Percentiles rank a stretch among this genome's conserved stretches.
phyloP scores from a whole-genome alignment of 2,888 invertebrate genomes.

The Hypsopygia costalis region DNA sequence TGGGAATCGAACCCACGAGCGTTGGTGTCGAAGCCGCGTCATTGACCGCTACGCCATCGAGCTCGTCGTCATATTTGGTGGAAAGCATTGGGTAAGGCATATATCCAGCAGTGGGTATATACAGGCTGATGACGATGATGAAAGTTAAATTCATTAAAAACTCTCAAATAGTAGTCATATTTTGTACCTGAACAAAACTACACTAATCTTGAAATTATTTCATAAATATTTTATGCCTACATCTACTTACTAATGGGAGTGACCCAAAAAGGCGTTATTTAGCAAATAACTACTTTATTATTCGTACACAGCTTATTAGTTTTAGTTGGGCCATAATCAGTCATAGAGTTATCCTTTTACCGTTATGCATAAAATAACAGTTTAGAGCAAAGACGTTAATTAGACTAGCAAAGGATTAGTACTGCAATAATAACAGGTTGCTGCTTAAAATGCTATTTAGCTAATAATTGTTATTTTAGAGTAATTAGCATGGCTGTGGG shows the following conservation, averaged over 20 bases:
- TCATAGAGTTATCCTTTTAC: neutral
- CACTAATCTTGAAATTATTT: neutral
- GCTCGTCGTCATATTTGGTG: too few species aligned
- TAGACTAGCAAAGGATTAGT: constrained; percentile 14
- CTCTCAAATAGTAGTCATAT: too few species aligned
- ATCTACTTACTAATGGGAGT: constrained; percentile 5
- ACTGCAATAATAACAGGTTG: constrained; percentile 9
- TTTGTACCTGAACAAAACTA: too few species aligned
- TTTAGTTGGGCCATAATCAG: neutral
- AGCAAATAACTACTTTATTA: constrained; percentile 9
- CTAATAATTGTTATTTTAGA: constrained; percentile 4
- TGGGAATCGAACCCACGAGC: too few species aligned
- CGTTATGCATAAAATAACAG: constrained; percentile 9
- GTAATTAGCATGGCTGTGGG: neutral
- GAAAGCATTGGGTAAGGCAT: too few species aligned
- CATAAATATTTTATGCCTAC: neutral
- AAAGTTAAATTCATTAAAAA: too few species aligned
- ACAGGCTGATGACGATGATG: too few species aligned
- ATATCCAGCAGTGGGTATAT: too few species aligned
- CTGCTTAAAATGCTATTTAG: constrained; percentile 5
- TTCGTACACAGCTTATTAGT: constrained; percentile 8
- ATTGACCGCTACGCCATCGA: too few species aligned
- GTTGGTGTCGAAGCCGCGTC: too few species aligned
- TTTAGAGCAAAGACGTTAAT: constrained; percentile 18
- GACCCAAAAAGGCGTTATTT: constrained; percentile 6